These are phyloP conservation scores for Trypoxylon attenuatum DNA, from an alignment of 2,888 invertebrate species.

Conservation along the genomic window DNA sequence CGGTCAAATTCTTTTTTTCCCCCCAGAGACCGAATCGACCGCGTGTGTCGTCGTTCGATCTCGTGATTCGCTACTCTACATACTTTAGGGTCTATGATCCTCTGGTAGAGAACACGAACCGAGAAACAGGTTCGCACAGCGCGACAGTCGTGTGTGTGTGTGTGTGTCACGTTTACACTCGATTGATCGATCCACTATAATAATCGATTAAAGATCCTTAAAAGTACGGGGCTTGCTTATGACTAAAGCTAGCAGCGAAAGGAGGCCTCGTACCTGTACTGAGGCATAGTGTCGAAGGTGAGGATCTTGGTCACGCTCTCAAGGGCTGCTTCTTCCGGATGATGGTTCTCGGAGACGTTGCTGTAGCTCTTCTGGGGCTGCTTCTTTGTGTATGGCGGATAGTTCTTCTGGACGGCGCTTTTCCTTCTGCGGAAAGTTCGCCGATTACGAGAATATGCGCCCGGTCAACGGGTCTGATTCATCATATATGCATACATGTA, in stretches of 20 bases:
- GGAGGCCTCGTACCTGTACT: constrained; percentile 80
- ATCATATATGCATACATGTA: too few relatives aligned
- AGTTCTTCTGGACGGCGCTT: constrained; percentile 91
- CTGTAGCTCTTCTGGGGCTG: constrained; percentile 85
- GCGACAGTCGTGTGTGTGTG: background rate
- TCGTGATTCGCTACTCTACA: too few relatives aligned
- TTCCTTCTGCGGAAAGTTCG: constrained; percentile 81
- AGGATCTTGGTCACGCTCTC: constrained; percentile 90
- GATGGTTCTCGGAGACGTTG: constrained; percentile 82
- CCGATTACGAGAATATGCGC: constrained; percentile 36
- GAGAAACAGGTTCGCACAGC: constrained; percentile 11
- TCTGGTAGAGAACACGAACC: constrained; percentile 6
- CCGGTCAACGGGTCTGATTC: too few relatives aligned
- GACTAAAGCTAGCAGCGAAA: constrained; percentile 14
- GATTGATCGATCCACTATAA: too few relatives aligned
- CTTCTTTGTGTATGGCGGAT: constrained; percentile 91
- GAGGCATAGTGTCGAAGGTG: constrained; percentile 84
- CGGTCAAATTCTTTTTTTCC: too few relatives aligned
- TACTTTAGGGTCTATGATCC: too few relatives aligned
- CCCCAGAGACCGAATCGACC: too few relatives aligned
- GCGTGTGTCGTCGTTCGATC: too few relatives aligned
- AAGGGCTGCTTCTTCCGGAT: constrained; percentile 86
- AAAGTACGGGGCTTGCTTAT: constrained; percentile 1
- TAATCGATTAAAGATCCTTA: too few relatives aligned
- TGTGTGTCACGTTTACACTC: too few relatives aligned